These are phyloP conservation scores for Meiosimyza platycephala DNA, from an alignment of 2,888 invertebrate genomes.

Conservation along the genomic window DNA sequence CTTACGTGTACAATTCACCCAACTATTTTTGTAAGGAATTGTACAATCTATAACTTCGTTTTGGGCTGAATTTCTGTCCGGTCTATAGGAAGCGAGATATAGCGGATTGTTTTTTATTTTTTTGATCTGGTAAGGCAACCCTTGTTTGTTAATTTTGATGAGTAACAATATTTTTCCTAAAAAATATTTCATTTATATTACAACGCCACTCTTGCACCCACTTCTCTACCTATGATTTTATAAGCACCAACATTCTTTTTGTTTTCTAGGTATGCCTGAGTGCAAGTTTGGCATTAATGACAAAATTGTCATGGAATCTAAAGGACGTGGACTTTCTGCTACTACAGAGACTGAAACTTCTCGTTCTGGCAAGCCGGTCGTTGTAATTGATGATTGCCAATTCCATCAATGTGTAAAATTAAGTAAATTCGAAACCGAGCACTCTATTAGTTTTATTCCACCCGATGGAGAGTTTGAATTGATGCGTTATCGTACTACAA, in stretches of 20 bases:
- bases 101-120: no score
- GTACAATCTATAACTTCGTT: no score
- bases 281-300: slow-evolving; percentile 99
- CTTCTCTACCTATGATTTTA: neutral
- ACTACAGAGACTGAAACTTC: slow-evolving; percentile 82
- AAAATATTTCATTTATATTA: no score
- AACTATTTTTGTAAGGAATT: no score
- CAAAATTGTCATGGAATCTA: slow-evolving; percentile 98
- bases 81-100: no score
- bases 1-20: no score
- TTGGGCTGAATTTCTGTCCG: no score
- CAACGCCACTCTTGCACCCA: no score
- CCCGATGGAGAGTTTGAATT: slow-evolving; percentile 99
- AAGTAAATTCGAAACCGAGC: slow-evolving; percentile 99
- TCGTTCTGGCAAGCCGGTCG: slow-evolving; percentile 95
- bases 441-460: slow-evolving; percentile 99
- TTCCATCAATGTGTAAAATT: slow-evolving; percentile 99
- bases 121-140: no score
- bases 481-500: slow-evolving; percentile 99
- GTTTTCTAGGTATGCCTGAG: slow-evolving; percentile 91
- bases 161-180: no score
- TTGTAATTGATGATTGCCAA: slow-evolving; percentile 99
- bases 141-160: no score
- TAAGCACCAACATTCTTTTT: neutral
- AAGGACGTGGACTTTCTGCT: slow-evolving; percentile 81